These are phyloP conservation scores for Melopsittacus undulatus DNA, from an alignment of 2,797 vertebrate genomes.

Conservation along the genomic window DNA sequence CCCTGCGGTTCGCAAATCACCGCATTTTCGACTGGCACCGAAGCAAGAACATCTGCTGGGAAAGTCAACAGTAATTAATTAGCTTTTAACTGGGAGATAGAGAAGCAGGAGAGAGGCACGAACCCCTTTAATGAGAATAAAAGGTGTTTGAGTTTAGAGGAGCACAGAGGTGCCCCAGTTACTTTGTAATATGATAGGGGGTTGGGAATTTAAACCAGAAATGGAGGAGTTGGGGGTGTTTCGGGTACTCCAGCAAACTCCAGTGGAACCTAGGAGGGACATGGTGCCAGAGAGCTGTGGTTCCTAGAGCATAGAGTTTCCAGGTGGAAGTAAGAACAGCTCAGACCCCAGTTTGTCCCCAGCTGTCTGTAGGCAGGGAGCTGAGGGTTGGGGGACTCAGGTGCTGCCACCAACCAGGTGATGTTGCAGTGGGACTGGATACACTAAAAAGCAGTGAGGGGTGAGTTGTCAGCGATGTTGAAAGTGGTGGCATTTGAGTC, in stretches of 20 bases:
- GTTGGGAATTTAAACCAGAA: constrained; percentile 57
- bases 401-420: not conserved
- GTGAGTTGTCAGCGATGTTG: not conserved
- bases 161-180: not conserved
- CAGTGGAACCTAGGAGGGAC: not conserved
- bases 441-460: not conserved
- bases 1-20: constrained; percentile 58
- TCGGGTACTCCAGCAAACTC: not conserved
- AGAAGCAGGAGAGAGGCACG: not conserved
- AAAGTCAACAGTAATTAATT: constrained; percentile 68
- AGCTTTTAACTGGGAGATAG: constrained; percentile 61
- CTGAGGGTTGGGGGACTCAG: not conserved
- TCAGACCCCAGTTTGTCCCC: not conserved
- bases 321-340: not conserved
- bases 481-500: not conserved
- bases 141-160: constrained; percentile 55
- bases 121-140: constrained; percentile 68
- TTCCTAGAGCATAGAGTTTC: not conserved
- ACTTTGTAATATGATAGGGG: constrained; percentile 64
- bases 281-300: not conserved
- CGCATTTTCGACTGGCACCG: constrained; percentile 2
- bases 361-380: not conserved
- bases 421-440: not conserved
- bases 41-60: constrained; percentile 65
- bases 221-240: not conserved